Percentiles rank a stretch among this genome's conserved stretches.
phyloP scores from a whole-genome alignment of 2,113 vertebrate genomes.

The Cichladusa arquata region DNA sequence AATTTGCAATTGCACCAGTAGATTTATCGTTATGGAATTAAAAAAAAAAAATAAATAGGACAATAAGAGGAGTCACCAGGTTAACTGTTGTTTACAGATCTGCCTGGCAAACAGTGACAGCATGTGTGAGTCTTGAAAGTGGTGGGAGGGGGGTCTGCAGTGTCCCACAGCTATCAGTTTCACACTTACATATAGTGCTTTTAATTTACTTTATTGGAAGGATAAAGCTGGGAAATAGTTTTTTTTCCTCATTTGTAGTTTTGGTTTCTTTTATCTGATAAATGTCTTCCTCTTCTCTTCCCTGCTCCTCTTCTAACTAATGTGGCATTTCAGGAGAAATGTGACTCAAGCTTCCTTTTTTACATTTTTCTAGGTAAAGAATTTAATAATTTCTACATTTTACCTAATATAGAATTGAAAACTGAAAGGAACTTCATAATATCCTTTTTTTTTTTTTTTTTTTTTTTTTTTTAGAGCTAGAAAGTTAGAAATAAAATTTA shows the following conservation, averaged over 20 bases:
- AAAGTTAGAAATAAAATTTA: background rate
- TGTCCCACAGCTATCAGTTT: background rate
- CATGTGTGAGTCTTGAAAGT: background rate
- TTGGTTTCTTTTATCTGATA: background rate
- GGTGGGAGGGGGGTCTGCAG: background rate
- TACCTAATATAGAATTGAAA: background rate
- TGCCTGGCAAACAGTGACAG: background rate
- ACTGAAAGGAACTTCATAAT: background rate
- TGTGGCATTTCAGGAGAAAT: background rate
- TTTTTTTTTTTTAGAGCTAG: background rate
- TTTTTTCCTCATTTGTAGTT: background rate
- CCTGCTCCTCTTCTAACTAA: background rate
- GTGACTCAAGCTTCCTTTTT: conserved; percentile 3
- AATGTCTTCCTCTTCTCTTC: background rate
- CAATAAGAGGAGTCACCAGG: background rate
- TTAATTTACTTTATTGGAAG: background rate
- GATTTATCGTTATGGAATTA: background rate
- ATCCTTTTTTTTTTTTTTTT: background rate
- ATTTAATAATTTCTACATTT: background rate
- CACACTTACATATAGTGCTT: background rate
- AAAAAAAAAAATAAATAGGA: background rate
- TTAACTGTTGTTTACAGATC: background rate
- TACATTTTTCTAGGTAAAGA: background rate
- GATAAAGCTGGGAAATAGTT: background rate
- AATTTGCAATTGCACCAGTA: background rate